phyloP scores from a whole-genome alignment of 2,888 invertebrate genomes.

The Ryuthela nishihirai region DNA sequence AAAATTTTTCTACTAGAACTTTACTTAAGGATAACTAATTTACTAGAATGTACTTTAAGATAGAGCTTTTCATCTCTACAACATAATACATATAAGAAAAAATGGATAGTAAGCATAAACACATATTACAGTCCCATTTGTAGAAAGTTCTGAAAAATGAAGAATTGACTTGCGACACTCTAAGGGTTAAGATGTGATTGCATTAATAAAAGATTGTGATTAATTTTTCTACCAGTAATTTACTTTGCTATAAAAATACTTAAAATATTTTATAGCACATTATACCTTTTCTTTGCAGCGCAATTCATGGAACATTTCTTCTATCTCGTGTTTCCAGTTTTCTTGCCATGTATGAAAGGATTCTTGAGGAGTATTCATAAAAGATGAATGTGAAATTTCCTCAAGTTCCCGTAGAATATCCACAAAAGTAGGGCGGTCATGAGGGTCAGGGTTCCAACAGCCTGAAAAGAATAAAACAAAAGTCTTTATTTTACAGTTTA shows the following conservation, averaged over 20 bases:
- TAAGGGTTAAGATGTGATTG: too few relatives aligned
- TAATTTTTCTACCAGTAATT: too few relatives aligned
- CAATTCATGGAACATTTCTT: conserved; percentile 85
- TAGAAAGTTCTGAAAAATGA: too few relatives aligned
- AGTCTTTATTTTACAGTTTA: background rate
- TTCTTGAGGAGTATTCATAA: conserved; percentile 89
- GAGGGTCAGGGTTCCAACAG: conserved; percentile 52
- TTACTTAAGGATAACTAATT: too few relatives aligned
- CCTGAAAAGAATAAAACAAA: conserved; percentile 40
- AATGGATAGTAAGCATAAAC: too few relatives aligned
- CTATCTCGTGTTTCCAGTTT: conserved; percentile 91
- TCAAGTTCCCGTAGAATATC: conserved; percentile 49
- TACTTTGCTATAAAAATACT: background rate
- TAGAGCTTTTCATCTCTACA: too few relatives aligned
- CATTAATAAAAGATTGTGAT: too few relatives aligned
- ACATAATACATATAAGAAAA: too few relatives aligned
- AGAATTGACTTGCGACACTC: too few relatives aligned
- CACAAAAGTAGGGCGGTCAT: conserved; percentile 50
- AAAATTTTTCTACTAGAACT: too few relatives aligned
- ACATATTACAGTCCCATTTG: too few relatives aligned
- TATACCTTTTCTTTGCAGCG: conserved; percentile 86
- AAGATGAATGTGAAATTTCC: conserved; percentile 74
- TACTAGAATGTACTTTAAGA: too few relatives aligned
- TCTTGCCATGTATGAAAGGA: conserved; percentile 95
- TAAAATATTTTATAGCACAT: background rate